Evolutionary conservation across 2,113 vertebrate species (phyloP), one percentile per base, ranked within the genome.

Genomic region (Galemys pyrenaicus): DNA sequence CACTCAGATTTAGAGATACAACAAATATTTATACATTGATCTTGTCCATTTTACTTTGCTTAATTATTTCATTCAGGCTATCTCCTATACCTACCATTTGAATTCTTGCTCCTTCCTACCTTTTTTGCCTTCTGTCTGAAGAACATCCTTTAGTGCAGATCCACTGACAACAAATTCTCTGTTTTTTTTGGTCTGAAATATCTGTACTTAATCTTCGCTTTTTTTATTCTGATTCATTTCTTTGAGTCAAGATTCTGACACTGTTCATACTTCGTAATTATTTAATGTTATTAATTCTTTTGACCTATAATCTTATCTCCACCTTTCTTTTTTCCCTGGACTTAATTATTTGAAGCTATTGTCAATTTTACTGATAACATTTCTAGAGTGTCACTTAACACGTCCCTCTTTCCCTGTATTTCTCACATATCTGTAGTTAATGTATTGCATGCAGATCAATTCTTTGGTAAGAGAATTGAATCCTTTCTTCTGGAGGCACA

Each of bases 181-280:
- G 5, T 67, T 74, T 67, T 81, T 86, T 19, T 87, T 86, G 73
- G 30, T 80, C 13, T 68, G 75, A 89, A 93, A 87, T 90, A 39
- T 54, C 39, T 73, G 17, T 39, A 41, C 73, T 92, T 89, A 64
- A 78, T 65, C 15, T 49, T 64, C 8, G 24, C 37, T 68, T 89
- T 67, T 85, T 51, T 51, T 56, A 22, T 71, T 9, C 37, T 4
- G 70, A 35, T 70, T 70, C n/a, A 28, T 79, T 88, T 88, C n/a
- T 79, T 92, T 93, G 49, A 86, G 68, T 74, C 8, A 24, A 24
- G 41, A 54, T n/a, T 35, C 39, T 60, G 70, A 54, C 32, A 37
- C 35, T 62, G 12, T 44, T 30, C 9, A 77, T 28, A 70, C 6
- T 70, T 82, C 11, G 3, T n/a, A 70, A 71, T 54, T 75, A 24